These are phyloP conservation scores for Oostethus manadensis DNA, from an alignment of 2,113 vertebrate genomes.

Conservation along the genomic window DNA sequence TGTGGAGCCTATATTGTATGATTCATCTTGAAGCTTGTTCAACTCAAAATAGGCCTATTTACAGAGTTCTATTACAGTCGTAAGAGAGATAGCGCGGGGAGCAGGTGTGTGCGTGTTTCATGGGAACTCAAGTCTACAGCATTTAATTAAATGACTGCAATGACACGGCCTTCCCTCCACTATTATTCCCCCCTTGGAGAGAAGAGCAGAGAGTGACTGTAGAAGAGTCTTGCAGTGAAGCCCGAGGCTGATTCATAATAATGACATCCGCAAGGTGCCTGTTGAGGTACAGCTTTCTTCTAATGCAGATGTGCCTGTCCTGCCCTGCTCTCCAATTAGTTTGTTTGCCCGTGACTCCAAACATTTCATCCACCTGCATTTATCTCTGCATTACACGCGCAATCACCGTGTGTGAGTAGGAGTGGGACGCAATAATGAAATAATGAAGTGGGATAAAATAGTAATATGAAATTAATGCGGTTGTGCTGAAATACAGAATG, in stretches of 20 bases:
- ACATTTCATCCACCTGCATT: background rate
- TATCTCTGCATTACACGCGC: too few species aligned
- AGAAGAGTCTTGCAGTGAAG: background rate
- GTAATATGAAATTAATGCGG: too few species aligned
- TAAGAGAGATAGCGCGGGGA: conserved; percentile 20
- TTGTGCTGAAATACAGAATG: too few species aligned
- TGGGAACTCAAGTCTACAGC: conserved; percentile 29
- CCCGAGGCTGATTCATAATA: conserved; percentile 28
- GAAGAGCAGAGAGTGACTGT: conserved; percentile 13
- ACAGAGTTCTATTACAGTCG: conserved; percentile 57
- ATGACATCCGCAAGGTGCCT: conserved; percentile 5
- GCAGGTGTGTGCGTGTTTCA: conserved; percentile 7
- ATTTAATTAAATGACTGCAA: conserved; percentile 57
- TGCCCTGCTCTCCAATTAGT: background rate
- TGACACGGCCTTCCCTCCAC: conserved; percentile 33
- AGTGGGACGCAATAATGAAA: too few species aligned
- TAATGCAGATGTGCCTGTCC: background rate
- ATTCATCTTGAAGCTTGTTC: conserved; percentile 63
- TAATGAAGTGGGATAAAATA: too few species aligned
- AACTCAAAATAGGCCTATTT: conserved; percentile 59
- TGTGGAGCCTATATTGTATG: conserved; percentile 43
- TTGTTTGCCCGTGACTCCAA: background rate
- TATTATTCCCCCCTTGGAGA: conserved; percentile 47
- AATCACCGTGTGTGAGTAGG: too few species aligned
- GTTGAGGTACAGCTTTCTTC: background rate